Conservation (phyloP, 2,888 invertebrate species). For the Exephanes ischioxanthus region DNA sequence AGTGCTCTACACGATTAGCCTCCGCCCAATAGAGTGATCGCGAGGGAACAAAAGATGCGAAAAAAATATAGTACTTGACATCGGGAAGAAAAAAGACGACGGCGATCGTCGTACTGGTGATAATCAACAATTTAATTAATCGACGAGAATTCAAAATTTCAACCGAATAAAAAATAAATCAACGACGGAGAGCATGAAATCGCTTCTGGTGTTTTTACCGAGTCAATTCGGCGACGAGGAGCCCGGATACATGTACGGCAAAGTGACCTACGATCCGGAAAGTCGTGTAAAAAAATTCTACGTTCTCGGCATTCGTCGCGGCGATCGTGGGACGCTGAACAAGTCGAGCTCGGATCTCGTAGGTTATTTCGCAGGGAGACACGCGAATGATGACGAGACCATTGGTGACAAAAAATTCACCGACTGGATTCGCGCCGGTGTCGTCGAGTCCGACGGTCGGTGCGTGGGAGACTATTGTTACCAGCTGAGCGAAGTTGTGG, state of each 20-base stretch:
- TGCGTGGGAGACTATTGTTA: conserved; percentile 70
- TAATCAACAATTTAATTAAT: not conserved
- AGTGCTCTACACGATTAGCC: not conserved
- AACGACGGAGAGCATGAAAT: conserved; percentile 71
- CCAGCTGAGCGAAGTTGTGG: conserved; percentile 72
- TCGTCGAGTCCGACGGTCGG: conserved; percentile 40
- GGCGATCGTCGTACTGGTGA: too few species aligned
- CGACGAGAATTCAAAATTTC: not conserved
- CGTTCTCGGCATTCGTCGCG: conserved; percentile 73
- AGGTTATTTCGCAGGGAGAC: conserved; percentile 76
- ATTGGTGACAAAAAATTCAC: conserved; percentile 70
- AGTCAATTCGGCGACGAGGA: conserved; percentile 71
- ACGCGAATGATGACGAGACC: conserved; percentile 58
- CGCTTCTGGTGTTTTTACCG: conserved; percentile 80
- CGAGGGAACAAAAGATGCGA: not conserved
- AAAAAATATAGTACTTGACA: not conserved
- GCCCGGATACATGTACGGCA: conserved; percentile 79
- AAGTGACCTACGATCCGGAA: conserved; percentile 72
- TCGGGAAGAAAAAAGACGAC: not conserved
- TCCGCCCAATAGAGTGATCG: not conserved
- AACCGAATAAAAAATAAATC: not conserved
- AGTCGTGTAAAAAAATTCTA: conserved; percentile 78
- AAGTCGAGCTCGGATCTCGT: conserved; percentile 72
- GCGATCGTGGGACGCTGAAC: conserved; percentile 41
- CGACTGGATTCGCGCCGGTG: conserved; percentile 79